A percentile compares a stretch with the other conserved stretches of the same genome.
Conservation (phyloP, 2,888 invertebrate species). For the Furcula furcula region DNA sequence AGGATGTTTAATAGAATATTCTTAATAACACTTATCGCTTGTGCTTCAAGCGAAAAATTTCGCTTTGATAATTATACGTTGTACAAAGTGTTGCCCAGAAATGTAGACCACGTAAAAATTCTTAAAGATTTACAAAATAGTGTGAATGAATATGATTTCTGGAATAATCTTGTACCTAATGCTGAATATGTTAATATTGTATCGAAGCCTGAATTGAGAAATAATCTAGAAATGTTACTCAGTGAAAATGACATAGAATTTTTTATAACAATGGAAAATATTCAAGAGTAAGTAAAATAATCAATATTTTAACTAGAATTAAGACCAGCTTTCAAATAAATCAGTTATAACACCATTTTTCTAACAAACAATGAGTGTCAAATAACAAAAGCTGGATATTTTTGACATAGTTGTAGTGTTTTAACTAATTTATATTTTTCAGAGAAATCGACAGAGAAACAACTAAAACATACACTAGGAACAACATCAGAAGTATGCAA, state of each 20-base stretch:
- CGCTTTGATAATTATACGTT: slow-evolving; percentile 68
- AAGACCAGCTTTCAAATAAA: background rate
- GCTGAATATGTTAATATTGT: slow-evolving; percentile 62
- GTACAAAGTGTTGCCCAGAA: slow-evolving; percentile 78
- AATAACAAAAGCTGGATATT: no score
- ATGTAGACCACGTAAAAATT: slow-evolving; percentile 63
- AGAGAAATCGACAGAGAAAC: slow-evolving; percentile 78
- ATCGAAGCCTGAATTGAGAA: slow-evolving; percentile 60
- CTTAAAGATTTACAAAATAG: slow-evolving; percentile 68
- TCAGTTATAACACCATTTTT: no score
- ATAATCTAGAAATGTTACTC: slow-evolving; percentile 55
- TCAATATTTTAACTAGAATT: background rate
- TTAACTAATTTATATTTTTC: slow-evolving; percentile 3
- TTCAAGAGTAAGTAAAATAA: slow-evolving; percentile 70
- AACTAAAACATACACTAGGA: slow-evolving; percentile 46
- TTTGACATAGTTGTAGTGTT: no score
- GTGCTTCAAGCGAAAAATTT: slow-evolving; percentile 39
- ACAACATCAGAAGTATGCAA: slow-evolving; percentile 53
- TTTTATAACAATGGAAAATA: slow-evolving; percentile 64
- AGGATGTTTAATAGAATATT: slow-evolving; percentile 33
- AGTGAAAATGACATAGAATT: slow-evolving; percentile 54
- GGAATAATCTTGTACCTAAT: slow-evolving; percentile 53
- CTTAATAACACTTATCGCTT: slow-evolving; percentile 15
- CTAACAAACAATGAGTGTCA: no score
- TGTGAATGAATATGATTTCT: slow-evolving; percentile 67